A percentile compares a stretch with the other conserved stretches of the same genome.
Evolutionary conservation across 1,140 invertebrate species (phyloP).

Genomic region (Drosophila sucinea): DNA sequence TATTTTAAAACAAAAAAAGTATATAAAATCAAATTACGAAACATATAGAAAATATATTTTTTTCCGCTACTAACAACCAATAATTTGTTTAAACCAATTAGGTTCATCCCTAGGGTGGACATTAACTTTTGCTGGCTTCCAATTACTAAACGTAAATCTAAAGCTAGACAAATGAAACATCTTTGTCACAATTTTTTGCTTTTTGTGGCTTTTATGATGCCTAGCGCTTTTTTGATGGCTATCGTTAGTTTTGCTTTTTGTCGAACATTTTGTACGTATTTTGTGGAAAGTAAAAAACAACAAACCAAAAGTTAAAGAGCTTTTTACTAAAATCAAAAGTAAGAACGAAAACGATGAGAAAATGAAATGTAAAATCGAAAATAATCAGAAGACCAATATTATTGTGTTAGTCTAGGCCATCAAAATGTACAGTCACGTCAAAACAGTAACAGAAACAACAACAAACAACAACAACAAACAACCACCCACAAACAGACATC

Average conservation of each 20-base stretch:
- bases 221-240: slow-evolving; percentile 43
- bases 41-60: slow-evolving; percentile 55
- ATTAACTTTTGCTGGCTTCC: slow-evolving; percentile 38
- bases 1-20: neutral
- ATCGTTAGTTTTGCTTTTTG: slow-evolving; percentile 47
- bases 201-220: slow-evolving; percentile 61
- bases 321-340: slow-evolving; percentile 39
- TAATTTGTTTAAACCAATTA: slow-evolving; percentile 12
- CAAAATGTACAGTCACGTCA: slow-evolving; percentile 44
- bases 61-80: slow-evolving; percentile 33
- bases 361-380: neutral
- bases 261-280: slow-evolving; percentile 53
- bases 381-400: neutral
- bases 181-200: slow-evolving; percentile 65
- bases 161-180: slow-evolving; percentile 39
- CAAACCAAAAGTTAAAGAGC: slow-evolving; percentile 27
- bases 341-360: slow-evolving; percentile 22
- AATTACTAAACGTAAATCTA: slow-evolving; percentile 49
- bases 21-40: slow-evolving; percentile 33
- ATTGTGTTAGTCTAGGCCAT: slow-evolving; percentile 17
- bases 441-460: slow-evolving; percentile 26
- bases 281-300: slow-evolving; percentile 37
- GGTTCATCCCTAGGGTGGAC: slow-evolving; percentile 24
- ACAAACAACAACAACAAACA: slow-evolving; percentile 43
- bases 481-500: slow-evolving; percentile 38